Evolutionary conservation across 2,888 invertebrate genomes (phyloP).

Genomic region (Priocnemis perturbator): DNA sequence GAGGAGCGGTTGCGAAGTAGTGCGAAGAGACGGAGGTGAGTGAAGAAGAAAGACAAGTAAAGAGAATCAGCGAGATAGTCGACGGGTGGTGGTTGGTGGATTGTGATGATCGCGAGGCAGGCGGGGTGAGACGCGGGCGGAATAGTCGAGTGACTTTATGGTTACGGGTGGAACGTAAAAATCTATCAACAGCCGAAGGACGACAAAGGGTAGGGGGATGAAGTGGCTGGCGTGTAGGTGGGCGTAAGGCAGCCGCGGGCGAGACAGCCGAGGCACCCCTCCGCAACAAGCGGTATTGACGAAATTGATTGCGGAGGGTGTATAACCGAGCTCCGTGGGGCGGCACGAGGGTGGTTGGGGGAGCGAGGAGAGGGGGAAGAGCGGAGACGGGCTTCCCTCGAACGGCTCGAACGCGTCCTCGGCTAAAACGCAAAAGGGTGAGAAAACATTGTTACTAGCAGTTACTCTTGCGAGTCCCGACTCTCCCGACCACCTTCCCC

Average conservation of each 20-base stretch:
- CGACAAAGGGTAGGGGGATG: constrained; percentile 42
- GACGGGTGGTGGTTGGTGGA: neutral
- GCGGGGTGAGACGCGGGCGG: constrained; percentile 34
- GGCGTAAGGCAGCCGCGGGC: constrained; percentile 65
- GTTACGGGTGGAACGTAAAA: constrained; percentile 60
- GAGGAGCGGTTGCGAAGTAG: neutral
- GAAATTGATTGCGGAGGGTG: constrained; percentile 71
- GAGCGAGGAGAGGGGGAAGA: constrained; percentile 19
- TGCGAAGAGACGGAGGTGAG: too few relatives aligned
- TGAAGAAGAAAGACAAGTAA: neutral
- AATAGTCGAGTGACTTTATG: constrained; percentile 52
- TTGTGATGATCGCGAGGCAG: constrained; percentile 6
- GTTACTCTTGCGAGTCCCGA: constrained; percentile 61
- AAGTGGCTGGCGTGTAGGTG: constrained; percentile 45
- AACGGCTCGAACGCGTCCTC: constrained; percentile 32
- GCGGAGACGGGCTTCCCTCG: constrained; percentile 24
- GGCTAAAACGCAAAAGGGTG: constrained; percentile 68
- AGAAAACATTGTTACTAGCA: constrained; percentile 72
- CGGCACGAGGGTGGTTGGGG: constrained; percentile 22
- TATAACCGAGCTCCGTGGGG: constrained; percentile 58
- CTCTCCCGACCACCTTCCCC: constrained; percentile 42
- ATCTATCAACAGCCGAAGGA: constrained; percentile 61
- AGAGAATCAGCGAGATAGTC: constrained; percentile 5
- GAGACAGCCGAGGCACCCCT: constrained; percentile 62
- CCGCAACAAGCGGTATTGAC: constrained; percentile 72